Evolutionary conservation across 2,888 invertebrate genomes (phyloP).

Genomic region (Poecilus cupreus): DNA sequence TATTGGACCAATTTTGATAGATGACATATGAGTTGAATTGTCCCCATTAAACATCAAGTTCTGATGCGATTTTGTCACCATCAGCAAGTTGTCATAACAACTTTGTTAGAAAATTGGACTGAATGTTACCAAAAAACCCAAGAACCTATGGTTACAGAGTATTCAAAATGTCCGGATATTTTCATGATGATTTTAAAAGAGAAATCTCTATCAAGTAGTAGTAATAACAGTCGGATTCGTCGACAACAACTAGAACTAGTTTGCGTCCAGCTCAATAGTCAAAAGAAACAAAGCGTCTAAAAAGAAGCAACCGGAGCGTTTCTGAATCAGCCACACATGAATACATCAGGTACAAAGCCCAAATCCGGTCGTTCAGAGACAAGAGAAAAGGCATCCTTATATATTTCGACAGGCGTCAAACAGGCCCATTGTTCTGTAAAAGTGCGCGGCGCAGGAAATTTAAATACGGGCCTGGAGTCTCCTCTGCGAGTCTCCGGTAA

Average conservation of each 20-base stretch:
- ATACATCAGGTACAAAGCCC: not conserved
- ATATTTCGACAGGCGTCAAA: constrained; percentile 27
- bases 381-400: not conserved
- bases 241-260: not conserved
- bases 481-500: not conserved
- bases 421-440: constrained; percentile 28
- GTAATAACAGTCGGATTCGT: not conserved
- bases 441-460: not conserved
- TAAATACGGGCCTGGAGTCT: constrained; percentile 8
- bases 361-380: not conserved
- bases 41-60: too few relatives aligned
- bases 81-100: too few relatives aligned
- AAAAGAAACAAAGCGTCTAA: not conserved
- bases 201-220: too few relatives aligned
- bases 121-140: too few relatives aligned
- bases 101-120: too few relatives aligned
- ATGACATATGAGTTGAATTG: too few relatives aligned
- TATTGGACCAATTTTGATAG: too few relatives aligned
- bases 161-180: too few relatives aligned
- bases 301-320: not conserved
- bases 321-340: not conserved
- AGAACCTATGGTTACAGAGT: too few relatives aligned
- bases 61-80: too few relatives aligned
- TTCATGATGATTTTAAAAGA: too few relatives aligned
- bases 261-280: not conserved